Conservation (phyloP, 1,140 invertebrate genomes). For the Limonius californicus region DNA sequence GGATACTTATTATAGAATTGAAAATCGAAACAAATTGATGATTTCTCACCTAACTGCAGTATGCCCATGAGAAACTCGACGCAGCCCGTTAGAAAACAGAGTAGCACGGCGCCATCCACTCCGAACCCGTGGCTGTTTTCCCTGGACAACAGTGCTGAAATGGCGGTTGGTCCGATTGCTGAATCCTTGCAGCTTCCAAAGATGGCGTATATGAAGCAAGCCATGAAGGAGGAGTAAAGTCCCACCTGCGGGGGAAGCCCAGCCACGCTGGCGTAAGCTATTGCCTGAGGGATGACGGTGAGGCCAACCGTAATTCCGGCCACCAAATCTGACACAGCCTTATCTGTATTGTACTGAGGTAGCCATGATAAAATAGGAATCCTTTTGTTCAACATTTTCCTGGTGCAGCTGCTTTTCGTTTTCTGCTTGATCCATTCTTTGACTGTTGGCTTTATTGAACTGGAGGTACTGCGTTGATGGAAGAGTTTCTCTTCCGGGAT, state of each 20-base stretch:
- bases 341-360: constrained; percentile 53
- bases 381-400: constrained; percentile 55
- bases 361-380: constrained; percentile 61
- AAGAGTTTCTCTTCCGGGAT: constrained; percentile 33
- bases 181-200: constrained; percentile 73
- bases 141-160: constrained; percentile 73
- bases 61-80: constrained; percentile 73
- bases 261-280: constrained; percentile 79
- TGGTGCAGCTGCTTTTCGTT: constrained; percentile 49
- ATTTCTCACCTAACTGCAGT: constrained; percentile 62
- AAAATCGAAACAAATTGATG: constrained; percentile 13
- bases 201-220: constrained; percentile 79
- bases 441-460: constrained; percentile 22
- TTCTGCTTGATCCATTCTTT: constrained; percentile 46
- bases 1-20: not conserved
- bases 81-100: constrained; percentile 69
- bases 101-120: constrained; percentile 68
- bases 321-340: constrained; percentile 55
- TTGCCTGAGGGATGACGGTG: constrained; percentile 71
- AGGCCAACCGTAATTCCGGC: constrained; percentile 60
- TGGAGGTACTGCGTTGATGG: constrained; percentile 7
- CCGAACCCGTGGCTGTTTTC: constrained; percentile 68
- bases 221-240: constrained; percentile 52
- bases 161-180: constrained; percentile 75
- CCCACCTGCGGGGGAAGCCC: constrained; percentile 68